Evolutionary conservation across 92 coral and sea anemone species (phyloP).

Genomic region (Palythoa grandiflora): DNA sequence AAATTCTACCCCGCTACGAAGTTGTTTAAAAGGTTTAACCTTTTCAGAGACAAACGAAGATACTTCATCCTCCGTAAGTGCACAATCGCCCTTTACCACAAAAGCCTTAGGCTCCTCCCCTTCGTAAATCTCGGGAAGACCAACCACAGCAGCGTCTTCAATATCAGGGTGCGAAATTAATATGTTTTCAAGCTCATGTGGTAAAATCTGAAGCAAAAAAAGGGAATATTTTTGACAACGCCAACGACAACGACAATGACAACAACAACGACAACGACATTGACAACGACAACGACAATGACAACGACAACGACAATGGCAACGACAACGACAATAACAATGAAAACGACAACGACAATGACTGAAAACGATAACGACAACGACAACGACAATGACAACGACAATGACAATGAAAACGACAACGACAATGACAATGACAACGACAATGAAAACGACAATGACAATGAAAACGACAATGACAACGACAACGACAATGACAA

Average conservation of each 20-base stretch:
- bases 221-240: neutral
- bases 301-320: neutral
- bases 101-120: constrained; percentile 87
- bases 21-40: constrained; percentile 72
- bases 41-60: constrained; percentile 59
- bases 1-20: constrained; percentile 80
- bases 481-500: no score
- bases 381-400: no score
- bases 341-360: no score
- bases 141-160: constrained; percentile 86
- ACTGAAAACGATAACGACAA: no score
- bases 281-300: neutral
- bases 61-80: constrained; percentile 71
- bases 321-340: no score
- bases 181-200: constrained; percentile 79
- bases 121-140: constrained; percentile 74
- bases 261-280: no score
- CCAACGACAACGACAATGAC: no score
- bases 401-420: no score
- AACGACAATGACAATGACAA: no score
- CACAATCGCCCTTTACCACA: constrained; percentile 68
- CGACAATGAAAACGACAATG: no score
- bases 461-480: no score
- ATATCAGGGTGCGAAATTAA: constrained; percentile 84
- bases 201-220: constrained; percentile 66